Evolutionary conservation across 1,140 invertebrate genomes (phyloP), one percentile per base, ranked within the genome.

Genomic region (Drosophila lini): DNA sequence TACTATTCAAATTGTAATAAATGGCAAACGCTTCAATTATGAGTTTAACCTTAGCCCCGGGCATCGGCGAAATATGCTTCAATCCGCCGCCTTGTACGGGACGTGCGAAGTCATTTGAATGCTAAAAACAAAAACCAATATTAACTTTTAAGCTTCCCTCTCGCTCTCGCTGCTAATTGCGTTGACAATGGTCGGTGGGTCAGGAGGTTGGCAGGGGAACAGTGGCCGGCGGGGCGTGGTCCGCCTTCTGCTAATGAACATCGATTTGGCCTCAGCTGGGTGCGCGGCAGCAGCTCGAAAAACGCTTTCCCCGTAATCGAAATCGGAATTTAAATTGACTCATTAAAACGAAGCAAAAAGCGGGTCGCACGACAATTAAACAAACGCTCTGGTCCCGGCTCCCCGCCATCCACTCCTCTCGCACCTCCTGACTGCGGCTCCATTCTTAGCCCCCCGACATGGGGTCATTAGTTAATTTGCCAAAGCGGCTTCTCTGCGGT

Each of bases 321-420:
- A 89, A 88, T 88, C 84, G 80, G 83, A 88, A 88, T 88, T 88
- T 88, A 88, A 88, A 88, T 88, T 88, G 83, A 88, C 83, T 88
- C 83, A 88, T 88, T 88, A 88, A 88, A 88, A 89, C 69, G 76
- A 53, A 82, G 77, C 80, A 88, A 88, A 86, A 86, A 86, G 83
- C 80, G 83, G 80, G 83, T 79, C 83, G 84, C 83, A 71, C 77
- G 84, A 88, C 83, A 88, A 88, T 88, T 89, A 88, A 89, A 84
- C 83, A 88, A 89, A 80, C 73, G 84, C 61, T 55, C 45, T 28
- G 45, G 7, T 22, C 1, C 44, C 44, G 10, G 11, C 42, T 10
- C 31, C 25, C 22, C 32, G 31, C 57, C 0, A 28, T 28, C 25
- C 25, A 6, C 25, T 10, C 25, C 38, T n/a, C 22, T 10, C 28